Evolutionary conservation across 1,140 invertebrate genomes (phyloP), one percentile per base, ranked within the genome.

Genomic region (Goniozus legneri): DNA sequence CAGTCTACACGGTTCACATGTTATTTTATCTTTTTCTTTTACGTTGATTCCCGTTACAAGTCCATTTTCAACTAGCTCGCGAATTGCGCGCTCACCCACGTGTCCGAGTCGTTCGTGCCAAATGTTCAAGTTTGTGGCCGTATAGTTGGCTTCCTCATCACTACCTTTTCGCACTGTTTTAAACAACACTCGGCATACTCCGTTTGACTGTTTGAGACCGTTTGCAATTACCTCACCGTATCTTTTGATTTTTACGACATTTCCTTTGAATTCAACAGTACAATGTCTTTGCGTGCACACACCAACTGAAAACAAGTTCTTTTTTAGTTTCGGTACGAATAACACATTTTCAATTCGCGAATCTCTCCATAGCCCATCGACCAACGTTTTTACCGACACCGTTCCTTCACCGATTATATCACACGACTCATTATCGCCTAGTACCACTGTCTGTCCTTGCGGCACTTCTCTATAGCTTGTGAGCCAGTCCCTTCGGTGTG

Each of bases 221-320:
- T 27, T 18, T 22, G 44, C 50, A 3, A 56, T 15, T 7, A 56
- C 12, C 10, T 50, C 42, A 20, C 55, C 43, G 15, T 37, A 31
- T 32, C 38, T 34, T 8, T 32, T 15, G 8, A 62, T 50, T 3
- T 47, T 24, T 13, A 51, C 46, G 8, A 7, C 18, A 8, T 54
- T 34, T 0, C 48, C n/a, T 19, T 56, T 38, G 14, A 59, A 56
- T 7, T 32, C 10, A 1, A 65, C 52, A 4, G 52, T 42, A 13
- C 30, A 53, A 19, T 51, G 48, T 18, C 50, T 54, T 30, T 46
- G 35, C 1, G 47, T 45, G 13, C 44, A 55, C 8, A 47, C 47
- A 14, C 45, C 57, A 6, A 59, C 51, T 43, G 60, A 65, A 43
- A 61, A 63, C 10, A 65, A 36, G 50, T 67, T 64, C 14, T 52